Evolutionary conservation across 2,113 vertebrate genomes (phyloP).

Genomic region (Malaclemys terrapin): DNA sequence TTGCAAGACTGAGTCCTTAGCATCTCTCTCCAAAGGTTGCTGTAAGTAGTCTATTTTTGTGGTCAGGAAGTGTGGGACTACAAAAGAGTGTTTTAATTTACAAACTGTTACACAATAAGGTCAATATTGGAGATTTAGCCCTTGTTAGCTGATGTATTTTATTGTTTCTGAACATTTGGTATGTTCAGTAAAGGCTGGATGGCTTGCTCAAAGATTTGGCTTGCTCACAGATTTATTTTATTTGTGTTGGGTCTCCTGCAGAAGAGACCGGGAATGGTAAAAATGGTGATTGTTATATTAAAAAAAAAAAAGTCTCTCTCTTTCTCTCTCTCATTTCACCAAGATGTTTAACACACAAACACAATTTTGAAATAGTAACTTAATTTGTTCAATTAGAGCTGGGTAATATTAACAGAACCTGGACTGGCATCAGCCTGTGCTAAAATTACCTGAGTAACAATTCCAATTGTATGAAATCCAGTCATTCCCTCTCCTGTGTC

Average conservation of each 20-base stretch:
- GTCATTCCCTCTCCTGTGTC: background rate
- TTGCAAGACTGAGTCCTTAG: background rate
- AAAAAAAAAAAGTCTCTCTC: background rate
- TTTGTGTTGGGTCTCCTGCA: background rate
- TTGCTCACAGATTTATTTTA: background rate
- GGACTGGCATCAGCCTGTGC: background rate
- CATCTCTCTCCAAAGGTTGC: background rate
- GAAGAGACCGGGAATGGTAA: background rate
- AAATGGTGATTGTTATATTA: background rate
- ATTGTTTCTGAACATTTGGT: background rate
- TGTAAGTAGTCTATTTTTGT: background rate
- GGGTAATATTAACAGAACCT: background rate
- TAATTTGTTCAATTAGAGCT: background rate
- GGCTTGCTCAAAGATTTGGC: background rate
- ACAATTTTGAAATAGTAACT: background rate
- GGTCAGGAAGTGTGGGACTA: background rate
- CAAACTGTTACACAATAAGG: background rate
- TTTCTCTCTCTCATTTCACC: background rate
- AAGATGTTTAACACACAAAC: background rate
- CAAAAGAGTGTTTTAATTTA: background rate
- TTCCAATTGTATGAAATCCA: background rate
- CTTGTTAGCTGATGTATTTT: background rate
- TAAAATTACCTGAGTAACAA: slow-evolving; percentile 7
- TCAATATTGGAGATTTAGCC: too few relatives aligned
- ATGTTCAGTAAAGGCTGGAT: background rate